phyloP scores from a whole-genome alignment of 2,113 vertebrate genomes.

The Scopus umbretta region DNA sequence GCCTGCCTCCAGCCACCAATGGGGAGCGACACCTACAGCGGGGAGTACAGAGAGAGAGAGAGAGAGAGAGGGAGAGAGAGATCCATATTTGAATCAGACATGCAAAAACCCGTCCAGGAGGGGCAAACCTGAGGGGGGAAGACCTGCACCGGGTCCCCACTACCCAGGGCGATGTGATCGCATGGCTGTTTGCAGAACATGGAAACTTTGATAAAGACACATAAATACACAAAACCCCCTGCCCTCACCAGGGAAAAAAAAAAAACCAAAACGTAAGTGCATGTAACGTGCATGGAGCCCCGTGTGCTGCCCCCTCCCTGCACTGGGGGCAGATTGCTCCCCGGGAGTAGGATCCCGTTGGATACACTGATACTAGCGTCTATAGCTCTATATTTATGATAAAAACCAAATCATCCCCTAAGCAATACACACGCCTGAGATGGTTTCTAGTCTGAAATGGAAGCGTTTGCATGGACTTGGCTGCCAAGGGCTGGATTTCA shows the following conservation, averaged over 20 bases:
- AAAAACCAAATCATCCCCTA: conserved; percentile 15
- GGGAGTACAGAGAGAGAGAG: not conserved
- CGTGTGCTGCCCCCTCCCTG: not conserved
- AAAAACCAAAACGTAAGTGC: not conserved
- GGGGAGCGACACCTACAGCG: not conserved
- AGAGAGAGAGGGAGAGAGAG: not conserved
- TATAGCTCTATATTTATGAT: conserved; percentile 39
- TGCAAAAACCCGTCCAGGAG: not conserved
- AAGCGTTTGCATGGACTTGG: conserved; percentile 59
- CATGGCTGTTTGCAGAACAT: not conserved
- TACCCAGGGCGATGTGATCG: not conserved
- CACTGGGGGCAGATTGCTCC: not conserved
- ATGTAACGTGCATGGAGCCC: conserved; percentile 53
- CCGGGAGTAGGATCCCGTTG: not conserved
- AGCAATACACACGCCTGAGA: conserved; percentile 53
- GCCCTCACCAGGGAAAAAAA: not conserved
- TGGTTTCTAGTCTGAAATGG: not conserved
- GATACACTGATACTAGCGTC: not conserved
- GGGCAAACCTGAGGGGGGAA: not conserved
- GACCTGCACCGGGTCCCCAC: not conserved
- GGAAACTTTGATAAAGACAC: not conserved
- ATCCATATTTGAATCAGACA: not conserved
- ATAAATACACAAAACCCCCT: not conserved
- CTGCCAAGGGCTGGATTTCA: conserved; percentile 59
- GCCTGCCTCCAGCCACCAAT: not conserved